phyloP scores from a whole-genome alignment of 2,113 vertebrate species.

The Psilopogon haemacephalus region DNA sequence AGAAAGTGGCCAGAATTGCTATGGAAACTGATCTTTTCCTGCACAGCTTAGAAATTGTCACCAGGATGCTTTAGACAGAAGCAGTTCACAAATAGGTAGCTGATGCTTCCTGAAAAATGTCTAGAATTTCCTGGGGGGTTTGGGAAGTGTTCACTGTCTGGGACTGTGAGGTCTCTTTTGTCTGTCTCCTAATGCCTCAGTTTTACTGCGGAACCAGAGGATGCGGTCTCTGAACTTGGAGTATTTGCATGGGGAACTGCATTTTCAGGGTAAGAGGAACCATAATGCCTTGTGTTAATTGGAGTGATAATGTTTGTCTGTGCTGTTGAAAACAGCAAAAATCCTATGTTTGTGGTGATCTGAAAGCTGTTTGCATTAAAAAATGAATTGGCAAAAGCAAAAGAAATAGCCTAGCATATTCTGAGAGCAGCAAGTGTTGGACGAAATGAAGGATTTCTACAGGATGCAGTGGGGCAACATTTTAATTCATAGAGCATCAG shows the following conservation, averaged over 20 bases:
- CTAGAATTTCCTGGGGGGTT: neutral
- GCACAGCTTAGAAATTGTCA: neutral
- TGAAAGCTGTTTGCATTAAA: slow-evolving; percentile 23
- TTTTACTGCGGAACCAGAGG: neutral
- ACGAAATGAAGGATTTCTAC: neutral
- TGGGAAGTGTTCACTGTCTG: neutral
- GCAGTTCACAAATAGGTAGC: neutral
- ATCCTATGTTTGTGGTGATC: neutral
- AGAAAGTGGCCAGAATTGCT: slow-evolving; percentile 51
- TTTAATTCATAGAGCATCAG: slow-evolving; percentile 16
- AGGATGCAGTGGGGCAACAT: neutral
- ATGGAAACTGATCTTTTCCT: slow-evolving; percentile 58
- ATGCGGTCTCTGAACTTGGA: neutral
- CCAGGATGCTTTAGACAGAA: neutral
- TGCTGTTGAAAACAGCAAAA: neutral
- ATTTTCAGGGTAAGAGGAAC: neutral
- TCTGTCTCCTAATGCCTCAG: neutral
- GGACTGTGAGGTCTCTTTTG: neutral
- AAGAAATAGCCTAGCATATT: slow-evolving; percentile 4
- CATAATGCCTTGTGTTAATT: neutral
- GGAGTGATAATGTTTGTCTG: neutral
- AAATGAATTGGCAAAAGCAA: neutral
- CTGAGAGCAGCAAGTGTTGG: neutral
- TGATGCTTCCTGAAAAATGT: neutral
- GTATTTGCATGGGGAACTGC: neutral